phyloP scores from a whole-genome alignment of 2,888 invertebrate genomes.

The Tiliacea citrago region DNA sequence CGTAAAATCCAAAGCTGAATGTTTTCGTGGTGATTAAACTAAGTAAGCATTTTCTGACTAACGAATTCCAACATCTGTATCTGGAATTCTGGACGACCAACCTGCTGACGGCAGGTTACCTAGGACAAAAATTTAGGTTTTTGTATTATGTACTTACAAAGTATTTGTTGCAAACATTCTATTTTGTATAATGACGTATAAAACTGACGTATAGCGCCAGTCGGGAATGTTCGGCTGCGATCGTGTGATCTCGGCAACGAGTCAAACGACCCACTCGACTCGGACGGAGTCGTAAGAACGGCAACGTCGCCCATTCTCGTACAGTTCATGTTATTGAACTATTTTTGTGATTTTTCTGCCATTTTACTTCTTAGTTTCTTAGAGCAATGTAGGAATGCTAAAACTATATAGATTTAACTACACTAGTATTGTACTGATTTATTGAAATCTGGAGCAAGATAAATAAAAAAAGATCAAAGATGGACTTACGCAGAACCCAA shows the following conservation, averaged over 20 bases:
- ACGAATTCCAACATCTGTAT: neutral
- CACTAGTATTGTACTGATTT: neutral
- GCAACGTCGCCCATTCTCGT: constrained; percentile 83
- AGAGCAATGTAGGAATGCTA: neutral
- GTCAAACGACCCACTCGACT: constrained; percentile 77
- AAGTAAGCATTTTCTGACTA: neutral
- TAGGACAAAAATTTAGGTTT: constrained; percentile 14
- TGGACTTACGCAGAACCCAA: constrained; percentile 30
- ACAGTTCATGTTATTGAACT: constrained; percentile 49
- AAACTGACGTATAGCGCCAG: constrained; percentile 71
- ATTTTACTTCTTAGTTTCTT: constrained; percentile 19
- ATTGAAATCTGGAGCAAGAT: constrained; percentile 10
- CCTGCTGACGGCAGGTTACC: neutral
- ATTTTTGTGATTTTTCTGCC: constrained; percentile 56
- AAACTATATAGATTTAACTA: neutral
- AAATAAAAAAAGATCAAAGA: neutral
- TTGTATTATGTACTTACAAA: constrained; percentile 11
- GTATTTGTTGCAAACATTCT: constrained; percentile 56
- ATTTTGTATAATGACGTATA: constrained; percentile 70
- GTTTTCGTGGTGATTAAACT: neutral
- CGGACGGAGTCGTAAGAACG: constrained; percentile 76
- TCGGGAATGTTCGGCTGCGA: constrained; percentile 73
- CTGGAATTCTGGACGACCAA: constrained; percentile 13
- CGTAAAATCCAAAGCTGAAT: neutral
- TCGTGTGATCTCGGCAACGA: constrained; percentile 74